A percentile compares a stretch with the other conserved stretches of the same genome.
Conservation (phyloP, 2,888 invertebrate genomes). For the Thelaira solivaga region DNA sequence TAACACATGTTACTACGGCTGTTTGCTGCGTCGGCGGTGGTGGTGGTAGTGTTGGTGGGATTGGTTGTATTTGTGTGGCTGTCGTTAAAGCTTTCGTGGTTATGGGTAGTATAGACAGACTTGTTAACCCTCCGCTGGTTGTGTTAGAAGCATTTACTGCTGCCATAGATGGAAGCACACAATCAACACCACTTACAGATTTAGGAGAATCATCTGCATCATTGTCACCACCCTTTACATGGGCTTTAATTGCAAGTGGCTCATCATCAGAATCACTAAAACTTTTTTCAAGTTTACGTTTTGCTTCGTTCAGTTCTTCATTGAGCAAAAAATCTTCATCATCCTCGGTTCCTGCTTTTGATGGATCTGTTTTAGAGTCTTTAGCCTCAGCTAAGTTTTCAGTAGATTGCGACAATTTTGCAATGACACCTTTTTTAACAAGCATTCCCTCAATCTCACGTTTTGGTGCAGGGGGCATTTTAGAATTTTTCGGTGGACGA, state of each 20-base stretch:
- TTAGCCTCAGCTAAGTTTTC: slow-evolving; percentile 57
- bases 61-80: slow-evolving; percentile 2
- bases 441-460: slow-evolving; percentile 74
- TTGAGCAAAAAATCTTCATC: slow-evolving; percentile 74
- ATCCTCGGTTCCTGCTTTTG: slow-evolving; percentile 68
- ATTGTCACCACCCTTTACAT: slow-evolving; percentile 69
- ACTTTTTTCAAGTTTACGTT: slow-evolving; percentile 77
- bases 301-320: slow-evolving; percentile 73
- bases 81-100: slow-evolving; percentile 66
- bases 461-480: slow-evolving; percentile 62
- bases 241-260: slow-evolving; percentile 80
- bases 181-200: slow-evolving; percentile 39
- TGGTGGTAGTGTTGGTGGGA: slow-evolving; percentile 18
- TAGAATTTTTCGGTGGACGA: slow-evolving; percentile 69
- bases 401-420: slow-evolving; percentile 65
- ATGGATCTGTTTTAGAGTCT: slow-evolving; percentile 59
- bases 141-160: slow-evolving; percentile 10
- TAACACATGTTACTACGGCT: background rate
- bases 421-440: slow-evolving; percentile 72
- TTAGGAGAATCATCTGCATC: slow-evolving; percentile 64
- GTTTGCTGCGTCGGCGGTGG: slow-evolving; percentile 1
- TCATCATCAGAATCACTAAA: slow-evolving; percentile 84
- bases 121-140: slow-evolving; percentile 58
- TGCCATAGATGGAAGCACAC: slow-evolving; percentile 33
- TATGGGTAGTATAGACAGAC: slow-evolving; percentile 70